A percentile compares a stretch with the other conserved stretches of the same genome.
phyloP scores from a whole-genome alignment of 2,888 invertebrate genomes.

The Eueremaeus valkanovi region DNA sequence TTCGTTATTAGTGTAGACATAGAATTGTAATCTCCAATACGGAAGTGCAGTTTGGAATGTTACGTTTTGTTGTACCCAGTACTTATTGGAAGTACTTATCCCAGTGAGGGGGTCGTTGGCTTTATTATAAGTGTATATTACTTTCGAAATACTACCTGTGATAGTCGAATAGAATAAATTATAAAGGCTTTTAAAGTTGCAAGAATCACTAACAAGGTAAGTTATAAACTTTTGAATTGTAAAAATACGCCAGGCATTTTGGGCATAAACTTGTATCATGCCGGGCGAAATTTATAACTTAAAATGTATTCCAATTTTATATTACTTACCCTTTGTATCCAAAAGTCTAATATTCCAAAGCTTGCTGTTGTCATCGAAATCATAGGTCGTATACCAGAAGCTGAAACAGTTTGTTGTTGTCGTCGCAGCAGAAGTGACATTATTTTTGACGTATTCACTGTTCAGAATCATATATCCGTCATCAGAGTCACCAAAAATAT shows the following conservation, averaged over 20 bases:
- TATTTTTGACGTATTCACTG: conserved; percentile 1
- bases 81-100: background rate
- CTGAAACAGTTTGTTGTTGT: background rate
- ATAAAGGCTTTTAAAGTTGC: no score
- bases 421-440: no score
- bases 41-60: background rate
- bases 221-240: no score
- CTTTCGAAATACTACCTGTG: no score
- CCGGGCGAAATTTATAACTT: background rate
- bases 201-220: no score
- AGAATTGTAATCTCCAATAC: background rate
- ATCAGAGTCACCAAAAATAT: no score
- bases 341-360: background rate
- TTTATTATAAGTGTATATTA: background rate
- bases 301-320: background rate
- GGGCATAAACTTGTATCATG: background rate
- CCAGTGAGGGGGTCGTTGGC: background rate
- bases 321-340: background rate
- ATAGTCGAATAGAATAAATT: no score
- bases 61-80: background rate
- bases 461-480: background rate
- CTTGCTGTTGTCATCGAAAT: background rate
- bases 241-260: no score
- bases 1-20: background rate
- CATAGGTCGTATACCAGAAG: background rate